These are phyloP conservation scores for Terebella lapidaria DNA, from an alignment of 2,888 invertebrate species.

Conservation along the genomic window DNA sequence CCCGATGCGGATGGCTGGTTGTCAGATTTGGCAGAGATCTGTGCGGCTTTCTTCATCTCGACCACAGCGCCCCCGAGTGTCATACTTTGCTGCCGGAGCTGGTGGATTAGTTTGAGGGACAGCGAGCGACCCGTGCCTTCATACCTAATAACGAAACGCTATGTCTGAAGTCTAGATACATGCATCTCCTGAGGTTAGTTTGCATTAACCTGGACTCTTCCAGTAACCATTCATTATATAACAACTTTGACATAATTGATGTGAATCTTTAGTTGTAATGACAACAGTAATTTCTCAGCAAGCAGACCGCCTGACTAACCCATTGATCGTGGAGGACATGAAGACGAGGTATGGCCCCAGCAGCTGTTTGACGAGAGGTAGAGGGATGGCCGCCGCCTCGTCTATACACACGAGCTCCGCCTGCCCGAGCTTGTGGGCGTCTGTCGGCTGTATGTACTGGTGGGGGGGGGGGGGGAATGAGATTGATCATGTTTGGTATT, in stretches of 20 bases:
- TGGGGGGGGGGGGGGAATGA: conserved; percentile 26
- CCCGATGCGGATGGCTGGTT: too few species aligned
- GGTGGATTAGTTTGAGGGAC: conserved; percentile 87
- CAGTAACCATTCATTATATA: too few species aligned
- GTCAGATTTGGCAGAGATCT: too few species aligned
- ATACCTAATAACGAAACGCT: conserved; percentile 65
- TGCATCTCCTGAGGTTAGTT: too few species aligned
- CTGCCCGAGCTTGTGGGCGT: conserved; percentile 80
- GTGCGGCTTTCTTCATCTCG: conserved; percentile 15
- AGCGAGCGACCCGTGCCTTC: conserved; percentile 96
- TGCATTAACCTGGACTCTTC: too few species aligned
- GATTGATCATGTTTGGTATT: too few species aligned
- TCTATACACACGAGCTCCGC: conserved; percentile 95
- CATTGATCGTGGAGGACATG: conserved; percentile 93
- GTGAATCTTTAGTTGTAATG: too few species aligned
- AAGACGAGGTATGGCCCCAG: conserved; percentile 88
- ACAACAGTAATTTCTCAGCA: too few species aligned
- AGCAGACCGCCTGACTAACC: too few species aligned
- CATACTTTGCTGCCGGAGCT: conserved; percentile 67
- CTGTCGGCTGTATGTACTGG: conserved; percentile 91
- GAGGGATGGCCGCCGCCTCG: conserved; percentile 97
- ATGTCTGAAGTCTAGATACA: too few species aligned
- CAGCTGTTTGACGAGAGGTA: conserved; percentile 84
- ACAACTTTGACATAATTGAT: too few species aligned
- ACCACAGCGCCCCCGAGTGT: conserved; percentile 51